Evolutionary conservation across 2,797 vertebrate species (phyloP), one percentile per base, ranked within the genome.

Genomic region (Threskiornis aethiopicus): DNA sequence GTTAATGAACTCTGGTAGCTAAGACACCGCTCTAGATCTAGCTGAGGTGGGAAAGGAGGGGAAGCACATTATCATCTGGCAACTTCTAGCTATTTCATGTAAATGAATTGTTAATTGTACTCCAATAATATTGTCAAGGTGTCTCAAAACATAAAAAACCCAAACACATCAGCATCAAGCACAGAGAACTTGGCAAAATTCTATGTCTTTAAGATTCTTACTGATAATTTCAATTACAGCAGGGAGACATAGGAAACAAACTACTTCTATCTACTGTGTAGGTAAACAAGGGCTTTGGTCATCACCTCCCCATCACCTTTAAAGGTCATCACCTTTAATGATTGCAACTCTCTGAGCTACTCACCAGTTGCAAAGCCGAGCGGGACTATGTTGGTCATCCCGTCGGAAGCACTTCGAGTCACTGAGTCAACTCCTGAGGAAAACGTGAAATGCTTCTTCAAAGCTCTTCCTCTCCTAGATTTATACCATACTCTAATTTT

Each of bases 251-350:
- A 47, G 5, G 9, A 91, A 90, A 83, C 13, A 65, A 75, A 5
- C 3, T 49, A 25, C 9, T 75, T 55, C 54, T 87, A 3, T n/a
- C 46, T 66, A 10, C 49, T n/a, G 4, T 31, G 37, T 37, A 75
- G 52, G 52, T 77, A 66, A 81, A 80, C 61, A 75, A 78, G 33
- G 54, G 35, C 57, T 93, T 80, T 65, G 84, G 79, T 65, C 46
- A 83, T 61, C 62, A 49, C 46, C 16, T 65, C 39, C 17, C 77
- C 39, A 35, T 41, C 66, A 69, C 71, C 54, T 69, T 75, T 65
- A 57, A 84, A 88, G 46, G 67, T 76, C 84, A 37, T 52, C 42
- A 75, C 16, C 42, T 90, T 49, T 44, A 67, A 52, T 13, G 41
- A 78, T 39, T 62, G 49, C 47, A 76, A 13, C 28, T 11, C 17